A percentile compares a stretch with the other conserved stretches of the same genome.
Conservation (phyloP, 37 sponge, comb jelly and placozoan species). For the Sycon ciliatum region DNA sequence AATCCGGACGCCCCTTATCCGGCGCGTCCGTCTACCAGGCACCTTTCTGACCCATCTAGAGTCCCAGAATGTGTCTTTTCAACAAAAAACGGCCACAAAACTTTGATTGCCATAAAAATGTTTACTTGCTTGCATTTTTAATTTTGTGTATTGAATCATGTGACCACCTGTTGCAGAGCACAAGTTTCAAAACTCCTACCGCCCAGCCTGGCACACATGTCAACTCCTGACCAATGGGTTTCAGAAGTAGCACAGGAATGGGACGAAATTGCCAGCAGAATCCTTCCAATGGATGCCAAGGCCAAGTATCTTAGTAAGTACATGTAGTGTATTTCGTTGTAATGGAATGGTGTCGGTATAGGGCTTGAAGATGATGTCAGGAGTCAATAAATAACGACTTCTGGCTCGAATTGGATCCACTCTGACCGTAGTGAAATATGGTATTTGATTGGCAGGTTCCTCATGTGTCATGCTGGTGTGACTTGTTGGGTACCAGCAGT, state of each 20-base stretch:
- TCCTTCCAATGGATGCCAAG: conserved; percentile 18
- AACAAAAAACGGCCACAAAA: too few species aligned
- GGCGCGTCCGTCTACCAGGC: too few species aligned
- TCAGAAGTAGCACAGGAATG: conserved; percentile 26
- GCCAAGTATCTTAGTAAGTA: conserved; percentile 31
- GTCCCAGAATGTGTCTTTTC: too few species aligned
- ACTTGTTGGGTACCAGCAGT: neutral
- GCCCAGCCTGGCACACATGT: conserved; percentile 5
- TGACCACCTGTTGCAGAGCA: conserved; percentile 5
- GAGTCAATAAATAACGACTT: too few species aligned
- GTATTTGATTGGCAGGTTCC: neutral
- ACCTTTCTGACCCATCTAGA: too few species aligned
- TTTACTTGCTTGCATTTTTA: neutral
- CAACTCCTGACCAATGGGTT: conserved; percentile 38
- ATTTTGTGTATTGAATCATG: neutral
- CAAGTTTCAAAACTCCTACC: conserved; percentile 35
- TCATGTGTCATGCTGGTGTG: neutral
- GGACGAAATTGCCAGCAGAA: conserved; percentile 5
- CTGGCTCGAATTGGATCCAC: too few species aligned
- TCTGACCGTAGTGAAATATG: neutral
- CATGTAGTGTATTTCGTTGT: too few species aligned
- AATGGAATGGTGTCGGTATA: too few species aligned
- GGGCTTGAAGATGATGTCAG: too few species aligned
- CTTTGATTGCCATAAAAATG: too few species aligned
- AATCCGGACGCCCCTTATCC: too few species aligned